Percentiles rank a stretch among this genome's conserved stretches.
Conservation (phyloP, 2,113 vertebrate genomes). For the Corythornis madagascariensis region DNA sequence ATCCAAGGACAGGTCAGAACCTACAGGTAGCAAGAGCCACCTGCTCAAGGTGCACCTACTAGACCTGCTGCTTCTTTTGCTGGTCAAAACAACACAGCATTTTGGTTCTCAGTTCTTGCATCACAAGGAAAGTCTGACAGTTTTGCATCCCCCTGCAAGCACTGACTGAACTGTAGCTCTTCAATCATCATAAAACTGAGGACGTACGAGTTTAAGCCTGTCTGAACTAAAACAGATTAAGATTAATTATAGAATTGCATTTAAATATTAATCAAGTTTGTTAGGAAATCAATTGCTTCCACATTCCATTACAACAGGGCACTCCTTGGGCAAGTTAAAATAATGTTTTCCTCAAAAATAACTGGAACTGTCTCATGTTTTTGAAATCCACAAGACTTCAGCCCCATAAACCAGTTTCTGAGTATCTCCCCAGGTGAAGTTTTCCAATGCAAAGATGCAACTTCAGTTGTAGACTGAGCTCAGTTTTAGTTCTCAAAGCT, state of each 20-base stretch:
- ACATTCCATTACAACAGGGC: neutral
- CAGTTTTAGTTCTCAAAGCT: neutral
- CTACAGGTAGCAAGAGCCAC: neutral
- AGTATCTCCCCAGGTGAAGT: neutral
- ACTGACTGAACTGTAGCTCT: neutral
- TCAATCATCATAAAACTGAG: neutral
- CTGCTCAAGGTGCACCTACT: neutral
- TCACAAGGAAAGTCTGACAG: neutral
- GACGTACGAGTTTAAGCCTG: neutral
- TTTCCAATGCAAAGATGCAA: neutral
- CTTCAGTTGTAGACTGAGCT: neutral
- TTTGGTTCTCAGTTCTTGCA: neutral
- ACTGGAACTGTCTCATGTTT: neutral
- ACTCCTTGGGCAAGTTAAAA: neutral
- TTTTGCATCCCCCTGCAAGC: neutral
- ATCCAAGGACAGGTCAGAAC: neutral
- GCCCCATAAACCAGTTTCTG: neutral
- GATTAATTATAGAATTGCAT: neutral
- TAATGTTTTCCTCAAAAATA: neutral
- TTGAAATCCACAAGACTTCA: neutral
- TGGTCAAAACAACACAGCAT: neutral
- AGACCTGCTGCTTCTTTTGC: neutral
- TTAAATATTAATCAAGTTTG: neutral
- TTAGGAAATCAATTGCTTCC: neutral
- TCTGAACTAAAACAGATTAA: neutral